A percentile compares a stretch with the other conserved stretches of the same genome.
Conservation (phyloP, 2,888 invertebrate species). For the Drosophila emarginata region DNA sequence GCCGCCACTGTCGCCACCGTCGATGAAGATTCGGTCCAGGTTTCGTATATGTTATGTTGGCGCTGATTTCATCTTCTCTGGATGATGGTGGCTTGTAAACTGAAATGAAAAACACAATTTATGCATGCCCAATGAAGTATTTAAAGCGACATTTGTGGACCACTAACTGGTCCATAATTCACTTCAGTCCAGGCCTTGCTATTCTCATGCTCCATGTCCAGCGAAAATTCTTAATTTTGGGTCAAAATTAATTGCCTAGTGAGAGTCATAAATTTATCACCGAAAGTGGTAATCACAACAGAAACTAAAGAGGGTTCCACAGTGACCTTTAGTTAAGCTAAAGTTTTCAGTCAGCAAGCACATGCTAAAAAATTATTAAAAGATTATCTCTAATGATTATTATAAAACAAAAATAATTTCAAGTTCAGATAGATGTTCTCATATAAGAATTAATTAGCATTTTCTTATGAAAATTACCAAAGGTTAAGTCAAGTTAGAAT, state of each 20-base stretch:
- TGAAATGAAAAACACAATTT: constrained; percentile 54
- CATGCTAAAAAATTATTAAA: constrained; percentile 19
- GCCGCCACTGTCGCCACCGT: constrained; percentile 49
- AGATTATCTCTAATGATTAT: neutral
- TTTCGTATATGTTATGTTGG: constrained; percentile 47
- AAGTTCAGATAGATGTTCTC: neutral
- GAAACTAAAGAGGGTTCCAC: constrained; percentile 49
- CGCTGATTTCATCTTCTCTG: constrained; percentile 69
- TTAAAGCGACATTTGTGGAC: constrained; percentile 70
- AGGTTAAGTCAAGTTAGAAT: too few relatives aligned
- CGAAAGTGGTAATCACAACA: constrained; percentile 73
- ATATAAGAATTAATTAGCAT: neutral
- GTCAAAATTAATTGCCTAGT: constrained; percentile 80
- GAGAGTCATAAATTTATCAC: constrained; percentile 76
- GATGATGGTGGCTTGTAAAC: constrained; percentile 61
- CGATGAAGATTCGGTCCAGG: constrained; percentile 37
- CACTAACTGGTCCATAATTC: constrained; percentile 58
- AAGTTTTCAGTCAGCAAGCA: constrained; percentile 18
- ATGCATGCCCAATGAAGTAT: constrained; percentile 68
- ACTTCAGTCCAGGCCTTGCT: constrained; percentile 41
- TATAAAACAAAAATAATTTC: neutral
- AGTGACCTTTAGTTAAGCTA: constrained; percentile 8
- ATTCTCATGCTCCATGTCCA: constrained; percentile 27
- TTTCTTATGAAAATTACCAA: neutral
- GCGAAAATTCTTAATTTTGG: constrained; percentile 68